Evolutionary conservation across 2,113 vertebrate genomes (phyloP).

Genomic region (Equus quagga): DNA sequence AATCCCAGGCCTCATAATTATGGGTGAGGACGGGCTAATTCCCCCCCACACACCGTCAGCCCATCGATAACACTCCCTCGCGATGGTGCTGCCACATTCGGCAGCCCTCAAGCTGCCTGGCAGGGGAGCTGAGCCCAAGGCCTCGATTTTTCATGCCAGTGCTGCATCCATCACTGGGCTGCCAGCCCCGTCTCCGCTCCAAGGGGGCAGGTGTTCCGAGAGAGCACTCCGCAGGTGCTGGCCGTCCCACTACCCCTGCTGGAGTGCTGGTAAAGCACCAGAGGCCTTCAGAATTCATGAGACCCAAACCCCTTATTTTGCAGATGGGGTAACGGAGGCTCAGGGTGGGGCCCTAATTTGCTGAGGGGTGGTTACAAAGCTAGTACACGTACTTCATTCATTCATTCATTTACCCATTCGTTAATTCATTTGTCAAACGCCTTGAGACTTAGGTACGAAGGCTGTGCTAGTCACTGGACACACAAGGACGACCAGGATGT

Average conservation of each 20-base stretch:
- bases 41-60: neutral
- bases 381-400: neutral
- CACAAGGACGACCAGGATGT: neutral
- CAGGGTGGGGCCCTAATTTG: neutral
- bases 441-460: neutral
- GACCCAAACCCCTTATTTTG: neutral
- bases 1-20: constrained; percentile 29
- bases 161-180: constrained; percentile 55
- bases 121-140: neutral
- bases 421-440: neutral
- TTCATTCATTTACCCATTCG: neutral
- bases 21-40: neutral
- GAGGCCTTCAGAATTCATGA: neutral
- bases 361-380: neutral
- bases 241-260: neutral
- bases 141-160: constrained; percentile 62
- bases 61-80: constrained; percentile 36
- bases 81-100: fast-evolving
- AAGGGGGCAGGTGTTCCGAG: constrained; percentile 64
- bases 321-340: neutral
- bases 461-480: neutral
- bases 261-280: neutral
- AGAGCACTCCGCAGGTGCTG: neutral
- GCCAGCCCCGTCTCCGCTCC: constrained; percentile 46
- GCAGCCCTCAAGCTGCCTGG: neutral